phyloP scores from a whole-genome alignment of 2,797 vertebrate species.

The Catamblyrhynchus diadema region DNA sequence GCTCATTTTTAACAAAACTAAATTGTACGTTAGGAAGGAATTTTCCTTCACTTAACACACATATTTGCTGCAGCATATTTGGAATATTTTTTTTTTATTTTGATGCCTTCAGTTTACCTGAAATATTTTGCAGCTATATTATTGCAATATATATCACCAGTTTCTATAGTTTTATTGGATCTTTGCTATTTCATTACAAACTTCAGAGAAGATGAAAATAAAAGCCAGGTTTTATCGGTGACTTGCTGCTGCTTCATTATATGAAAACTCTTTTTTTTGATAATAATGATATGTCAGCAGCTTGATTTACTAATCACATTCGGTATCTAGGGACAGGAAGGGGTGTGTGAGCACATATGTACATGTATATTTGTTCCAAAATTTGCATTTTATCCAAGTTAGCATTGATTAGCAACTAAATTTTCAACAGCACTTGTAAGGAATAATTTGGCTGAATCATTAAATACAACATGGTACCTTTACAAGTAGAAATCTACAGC shows the following conservation, averaged over 20 bases:
- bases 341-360: not conserved
- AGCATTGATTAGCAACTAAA: not conserved
- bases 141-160: not conserved
- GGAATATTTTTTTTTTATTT: not conserved
- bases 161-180: not conserved
- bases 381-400: conserved; percentile 14
- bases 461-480: not conserved
- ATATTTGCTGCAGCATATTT: not conserved
- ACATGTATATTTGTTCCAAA: not conserved
- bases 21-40: not conserved
- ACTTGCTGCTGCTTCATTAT: not conserved
- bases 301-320: conserved; percentile 15
- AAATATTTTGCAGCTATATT: not conserved
- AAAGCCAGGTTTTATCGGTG: not conserved
- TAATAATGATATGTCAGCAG: not conserved
- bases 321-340: not conserved
- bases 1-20: not conserved
- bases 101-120: not conserved
- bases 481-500: not conserved
- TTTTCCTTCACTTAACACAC: not conserved
- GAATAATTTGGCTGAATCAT: not conserved
- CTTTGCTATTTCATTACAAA: not conserved
- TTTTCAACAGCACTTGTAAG: not conserved
- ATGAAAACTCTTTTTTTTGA: not conserved
- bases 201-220: not conserved